phyloP scores from a whole-genome alignment of 2,113 vertebrate species.

The Pterophyllum scalare region DNA sequence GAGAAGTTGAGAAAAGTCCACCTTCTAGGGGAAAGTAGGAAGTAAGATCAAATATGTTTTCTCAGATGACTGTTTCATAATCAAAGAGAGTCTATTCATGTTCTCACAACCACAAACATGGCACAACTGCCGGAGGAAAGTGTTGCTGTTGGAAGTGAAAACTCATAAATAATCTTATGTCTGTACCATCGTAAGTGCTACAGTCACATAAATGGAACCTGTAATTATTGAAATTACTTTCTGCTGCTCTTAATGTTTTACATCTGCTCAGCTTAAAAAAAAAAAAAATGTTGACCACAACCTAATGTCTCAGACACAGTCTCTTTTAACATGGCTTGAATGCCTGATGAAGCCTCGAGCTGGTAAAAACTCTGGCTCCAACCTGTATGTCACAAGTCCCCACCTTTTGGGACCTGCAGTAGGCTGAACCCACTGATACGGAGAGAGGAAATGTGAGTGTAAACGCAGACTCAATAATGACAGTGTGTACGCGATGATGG shows the following conservation, averaged over 20 bases:
- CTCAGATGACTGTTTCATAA: background rate
- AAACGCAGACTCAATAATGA: slow-evolving; percentile 4
- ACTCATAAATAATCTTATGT: background rate
- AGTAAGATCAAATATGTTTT: background rate
- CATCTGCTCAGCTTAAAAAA: background rate
- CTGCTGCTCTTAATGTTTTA: background rate
- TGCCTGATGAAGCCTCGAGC: background rate
- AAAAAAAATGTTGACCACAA: background rate
- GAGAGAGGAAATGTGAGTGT: slow-evolving; percentile 1
- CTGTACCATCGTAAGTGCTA: background rate
- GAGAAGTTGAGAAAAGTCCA: background rate
- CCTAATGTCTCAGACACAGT: background rate
- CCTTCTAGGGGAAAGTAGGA: background rate
- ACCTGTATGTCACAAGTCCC: background rate
- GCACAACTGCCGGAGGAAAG: background rate
- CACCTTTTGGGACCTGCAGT: background rate
- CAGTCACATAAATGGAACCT: background rate
- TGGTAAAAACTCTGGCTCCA: background rate
- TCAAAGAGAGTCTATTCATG: background rate
- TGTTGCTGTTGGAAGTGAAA: background rate
- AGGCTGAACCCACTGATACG: background rate
- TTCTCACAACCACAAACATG: background rate
- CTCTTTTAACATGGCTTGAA: background rate
- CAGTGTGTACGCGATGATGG: background rate
- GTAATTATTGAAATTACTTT: background rate